Conservation (phyloP, 2,797 vertebrate genomes). For the Tapera naevia region DNA sequence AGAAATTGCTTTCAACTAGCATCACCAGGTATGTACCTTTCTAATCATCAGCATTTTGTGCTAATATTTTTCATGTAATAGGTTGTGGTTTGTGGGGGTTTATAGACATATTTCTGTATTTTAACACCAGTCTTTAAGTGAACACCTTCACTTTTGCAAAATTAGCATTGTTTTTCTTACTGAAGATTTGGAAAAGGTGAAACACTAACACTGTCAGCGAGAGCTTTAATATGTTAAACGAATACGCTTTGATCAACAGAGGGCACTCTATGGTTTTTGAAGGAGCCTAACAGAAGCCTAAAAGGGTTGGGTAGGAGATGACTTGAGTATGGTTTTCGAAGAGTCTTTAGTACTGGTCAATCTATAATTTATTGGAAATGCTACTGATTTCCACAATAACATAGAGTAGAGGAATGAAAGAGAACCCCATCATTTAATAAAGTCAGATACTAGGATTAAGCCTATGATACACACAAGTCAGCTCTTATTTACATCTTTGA, state of each 20-base stretch:
- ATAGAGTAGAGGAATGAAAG: conserved; percentile 65
- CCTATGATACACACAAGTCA: conserved; percentile 16
- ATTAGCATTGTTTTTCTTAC: not conserved
- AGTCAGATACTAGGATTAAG: conserved; percentile 65
- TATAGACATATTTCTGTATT: not conserved
- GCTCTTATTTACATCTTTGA: conserved; percentile 48
- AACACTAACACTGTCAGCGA: not conserved
- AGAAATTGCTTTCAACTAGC: not conserved
- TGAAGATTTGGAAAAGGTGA: not conserved
- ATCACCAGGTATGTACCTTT: conserved; percentile 28
- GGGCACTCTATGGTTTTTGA: conserved; percentile 80
- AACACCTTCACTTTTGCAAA: conserved; percentile 6
- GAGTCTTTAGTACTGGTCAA: conserved; percentile 68
- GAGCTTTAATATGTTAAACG: not conserved
- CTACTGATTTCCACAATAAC: conserved; percentile 71
- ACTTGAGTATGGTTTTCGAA: not conserved
- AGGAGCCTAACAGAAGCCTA: conserved; percentile 21
- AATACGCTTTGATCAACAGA: conserved; percentile 74
- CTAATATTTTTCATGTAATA: not conserved
- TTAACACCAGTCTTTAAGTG: not conserved
- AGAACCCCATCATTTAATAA: conserved; percentile 73
- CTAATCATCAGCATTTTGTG: not conserved
- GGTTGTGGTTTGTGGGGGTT: not conserved
- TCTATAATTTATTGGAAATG: conserved; percentile 77
- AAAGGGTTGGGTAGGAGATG: not conserved